Base-by-base conservation (phyloP, 1,140 invertebrate species). In the Ips nitidus region DNA sequence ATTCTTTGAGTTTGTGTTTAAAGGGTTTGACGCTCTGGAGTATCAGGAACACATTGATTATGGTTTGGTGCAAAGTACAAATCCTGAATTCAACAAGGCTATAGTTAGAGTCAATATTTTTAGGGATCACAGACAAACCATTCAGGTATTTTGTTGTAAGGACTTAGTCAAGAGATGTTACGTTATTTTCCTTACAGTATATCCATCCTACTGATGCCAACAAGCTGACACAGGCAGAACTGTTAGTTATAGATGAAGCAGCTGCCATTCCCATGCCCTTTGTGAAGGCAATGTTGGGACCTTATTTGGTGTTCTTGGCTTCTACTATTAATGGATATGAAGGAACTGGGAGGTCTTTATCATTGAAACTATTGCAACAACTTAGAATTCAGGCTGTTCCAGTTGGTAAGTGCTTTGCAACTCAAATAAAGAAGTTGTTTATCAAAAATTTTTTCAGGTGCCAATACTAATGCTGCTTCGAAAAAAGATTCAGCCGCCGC, bases 271-370 rank as follows among this genome's bases (percentile, higher is more conserved):
- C 98, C 0, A 82, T 99, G 56, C 93, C 95, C 0, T 87, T 95
- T 74, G 97, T 99, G 0, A 95, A 95, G 76, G 87, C 90, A 50
- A 90, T 98, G 79, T 84, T 95, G 60, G 95, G 95, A 0, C 94
- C 96, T 1, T 98, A 98, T 79, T 83, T 99, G 43, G 93, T 97
- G 2, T 96, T 99, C 78, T 88, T 99, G 77, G 91, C 98, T 0
- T 99, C 98, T 0, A 99, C 98, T 0, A 94, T 99, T 41, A 97
- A 98, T 80, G 97, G 96, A 77, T 99, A 99, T 81, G 98, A 99
- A 86, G 98, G 98, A 61, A 99, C 98, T 0, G 97, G 98, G 36
- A 84, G 98, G 37, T 98, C 96, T 1, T 83, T 99, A 2, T 98
- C 96, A 0, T 82, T 99, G 7, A 99, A 99, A 84, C 82, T 99